Evolutionary conservation across 2,888 invertebrate genomes (phyloP).

Genomic region (Osmoderma eremita): DNA sequence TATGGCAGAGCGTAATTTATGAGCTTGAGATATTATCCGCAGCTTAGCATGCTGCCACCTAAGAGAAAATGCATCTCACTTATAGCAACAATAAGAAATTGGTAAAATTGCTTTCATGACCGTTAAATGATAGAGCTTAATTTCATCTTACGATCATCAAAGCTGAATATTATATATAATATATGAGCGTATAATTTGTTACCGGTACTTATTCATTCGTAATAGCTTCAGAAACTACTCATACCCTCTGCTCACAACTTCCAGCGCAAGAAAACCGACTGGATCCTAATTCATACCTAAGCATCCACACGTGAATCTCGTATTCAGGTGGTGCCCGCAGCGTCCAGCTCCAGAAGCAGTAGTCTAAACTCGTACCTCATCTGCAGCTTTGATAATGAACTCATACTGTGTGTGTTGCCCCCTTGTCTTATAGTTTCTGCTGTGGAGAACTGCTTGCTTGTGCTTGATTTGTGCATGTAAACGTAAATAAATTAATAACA

Average conservation of each 20-base stretch:
- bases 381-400: constrained; percentile 2
- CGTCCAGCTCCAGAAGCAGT: constrained; percentile 8
- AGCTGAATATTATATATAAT: too few species aligned
- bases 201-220: constrained; percentile 14
- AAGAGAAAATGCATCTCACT: constrained; percentile 30
- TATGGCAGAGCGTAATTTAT: constrained; percentile 4
- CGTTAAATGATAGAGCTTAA: constrained; percentile 19
- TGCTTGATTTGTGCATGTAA: constrained; percentile 42
- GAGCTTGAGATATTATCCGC: constrained; percentile 14
- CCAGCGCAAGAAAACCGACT: constrained; percentile 9
- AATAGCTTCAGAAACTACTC: constrained; percentile 18
- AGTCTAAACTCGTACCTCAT: background rate
- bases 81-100: constrained; percentile 18
- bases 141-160: constrained; percentile 33
- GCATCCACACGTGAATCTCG: constrained; percentile 37
- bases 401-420: background rate
- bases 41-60: constrained; percentile 20
- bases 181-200: constrained; percentile 19
- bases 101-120: constrained; percentile 22
- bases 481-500: constrained; percentile 45
- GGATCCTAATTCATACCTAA: background rate
- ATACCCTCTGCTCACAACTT: constrained; percentile 18
- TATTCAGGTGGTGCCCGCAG: constrained; percentile 29
- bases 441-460: constrained; percentile 26
- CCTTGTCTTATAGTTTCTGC: constrained; percentile 20